A percentile compares a stretch with the other conserved stretches of the same genome.
These are phyloP conservation scores for Brachyhypopomus gauderio DNA, from an alignment of 2,113 vertebrate genomes.

Conservation along the genomic window DNA sequence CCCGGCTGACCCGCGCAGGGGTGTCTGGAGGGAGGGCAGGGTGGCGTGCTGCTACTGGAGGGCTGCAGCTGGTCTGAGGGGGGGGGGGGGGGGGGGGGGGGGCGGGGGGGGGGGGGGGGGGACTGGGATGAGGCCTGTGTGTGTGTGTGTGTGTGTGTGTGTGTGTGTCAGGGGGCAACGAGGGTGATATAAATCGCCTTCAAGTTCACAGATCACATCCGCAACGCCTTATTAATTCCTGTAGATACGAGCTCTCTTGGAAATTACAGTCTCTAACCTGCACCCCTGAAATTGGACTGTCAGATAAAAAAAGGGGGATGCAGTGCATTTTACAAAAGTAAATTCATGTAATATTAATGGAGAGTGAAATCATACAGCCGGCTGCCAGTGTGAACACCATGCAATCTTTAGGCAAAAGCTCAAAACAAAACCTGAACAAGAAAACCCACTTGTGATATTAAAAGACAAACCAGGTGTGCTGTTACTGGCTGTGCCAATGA, in stretches of 20 bases:
- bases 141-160: constrained; percentile 13
- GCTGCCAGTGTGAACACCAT: constrained; percentile 32
- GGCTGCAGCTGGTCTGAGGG: constrained; percentile 15
- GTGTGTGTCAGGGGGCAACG: constrained; percentile 16
- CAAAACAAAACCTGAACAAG: constrained; percentile 64
- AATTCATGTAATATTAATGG: constrained; percentile 70
- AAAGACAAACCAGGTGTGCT: neutral
- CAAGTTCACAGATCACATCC: constrained; percentile 72
- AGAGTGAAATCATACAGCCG: constrained; percentile 56
- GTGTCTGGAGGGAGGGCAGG: neutral
- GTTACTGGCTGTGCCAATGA: neutral
- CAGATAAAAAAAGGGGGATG: constrained; percentile 49
- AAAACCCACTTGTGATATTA: constrained; percentile 32
- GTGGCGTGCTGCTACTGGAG: constrained; percentile 48
- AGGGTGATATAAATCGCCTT: constrained; percentile 75
- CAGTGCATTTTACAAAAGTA: constrained; percentile 64
- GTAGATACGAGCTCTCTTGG: constrained; percentile 63
- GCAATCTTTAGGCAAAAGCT: constrained; percentile 62
- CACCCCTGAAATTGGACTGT: constrained; percentile 65
- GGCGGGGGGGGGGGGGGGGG: constrained; percentile 48
- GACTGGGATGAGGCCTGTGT: constrained; percentile 33
- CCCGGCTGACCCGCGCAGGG: constrained; percentile 77
- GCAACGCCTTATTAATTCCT: constrained; percentile 75
- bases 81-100: constrained; percentile 58
- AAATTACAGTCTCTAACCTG: constrained; percentile 55